These are phyloP conservation scores for Channa striata DNA, from an alignment of 2,797 vertebrate genomes.

Conservation along the genomic window DNA sequence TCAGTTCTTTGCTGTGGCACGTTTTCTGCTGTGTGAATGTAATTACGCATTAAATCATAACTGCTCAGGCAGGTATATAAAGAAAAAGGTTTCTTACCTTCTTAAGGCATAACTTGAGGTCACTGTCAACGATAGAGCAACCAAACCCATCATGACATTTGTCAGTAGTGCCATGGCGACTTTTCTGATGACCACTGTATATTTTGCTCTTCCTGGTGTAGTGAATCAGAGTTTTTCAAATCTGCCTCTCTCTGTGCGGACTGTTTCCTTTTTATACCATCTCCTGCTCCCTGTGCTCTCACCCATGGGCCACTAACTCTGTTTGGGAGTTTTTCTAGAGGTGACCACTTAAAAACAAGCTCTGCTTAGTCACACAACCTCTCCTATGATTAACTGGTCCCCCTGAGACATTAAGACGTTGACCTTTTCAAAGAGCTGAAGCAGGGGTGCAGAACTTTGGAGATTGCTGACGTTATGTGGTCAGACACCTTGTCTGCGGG, in stretches of 20 bases:
- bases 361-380: slow-evolving; percentile 62
- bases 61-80: not conserved
- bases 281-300: slow-evolving; percentile 42
- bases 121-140: slow-evolving; percentile 54
- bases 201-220: not conserved
- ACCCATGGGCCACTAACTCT: slow-evolving; percentile 51
- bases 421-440: slow-evolving; percentile 63
- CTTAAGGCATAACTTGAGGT: slow-evolving; percentile 63
- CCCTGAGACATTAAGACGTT: slow-evolving; percentile 69
- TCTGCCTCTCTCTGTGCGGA: slow-evolving; percentile 12
- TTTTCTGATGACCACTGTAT: slow-evolving; percentile 9
- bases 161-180: slow-evolving; percentile 52
- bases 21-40: not conserved
- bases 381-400: slow-evolving; percentile 72
- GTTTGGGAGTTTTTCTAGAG: slow-evolving; percentile 53
- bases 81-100: slow-evolving; percentile 66
- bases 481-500: slow-evolving; percentile 32
- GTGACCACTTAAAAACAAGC: slow-evolving; percentile 62
- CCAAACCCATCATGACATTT: slow-evolving; percentile 65
- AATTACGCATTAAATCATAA: not conserved
- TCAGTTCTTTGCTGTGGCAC: slow-evolving; percentile 3
- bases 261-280: slow-evolving; percentile 73
- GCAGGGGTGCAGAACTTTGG: slow-evolving; percentile 54
- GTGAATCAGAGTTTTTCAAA: slow-evolving; percentile 15
- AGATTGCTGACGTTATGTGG: slow-evolving; percentile 53